Conservation (phyloP, 2,888 invertebrate species). For the Drosophila recens region DNA sequence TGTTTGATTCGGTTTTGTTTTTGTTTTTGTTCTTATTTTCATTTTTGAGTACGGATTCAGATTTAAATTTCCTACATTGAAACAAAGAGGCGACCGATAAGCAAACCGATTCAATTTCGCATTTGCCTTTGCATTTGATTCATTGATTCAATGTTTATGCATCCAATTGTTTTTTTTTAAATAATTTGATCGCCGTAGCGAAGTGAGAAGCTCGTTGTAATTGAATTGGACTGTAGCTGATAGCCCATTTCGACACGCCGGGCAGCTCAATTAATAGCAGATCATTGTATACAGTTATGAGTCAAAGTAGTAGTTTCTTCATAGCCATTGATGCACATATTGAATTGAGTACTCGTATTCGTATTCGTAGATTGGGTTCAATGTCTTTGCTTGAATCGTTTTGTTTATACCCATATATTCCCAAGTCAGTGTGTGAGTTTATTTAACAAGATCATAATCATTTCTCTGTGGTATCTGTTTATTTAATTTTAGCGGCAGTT, state of each 20-base stretch:
- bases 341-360: conserved; percentile 21
- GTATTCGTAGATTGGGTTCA: conserved; percentile 57
- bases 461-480: neutral
- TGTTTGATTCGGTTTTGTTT: conserved; percentile 17
- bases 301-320: conserved; percentile 5
- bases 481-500: conserved; percentile 21
- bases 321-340: conserved; percentile 29
- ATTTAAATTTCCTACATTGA: conserved; percentile 20
- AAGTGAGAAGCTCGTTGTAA: conserved; percentile 10
- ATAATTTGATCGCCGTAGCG: conserved; percentile 10
- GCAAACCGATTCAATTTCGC: conserved; percentile 16
- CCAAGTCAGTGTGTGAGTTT: conserved; percentile 1
- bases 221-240: conserved; percentile 12
- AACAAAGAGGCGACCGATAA: conserved; percentile 48
- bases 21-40: conserved; percentile 9
- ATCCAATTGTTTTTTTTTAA: conserved; percentile 8
- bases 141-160: conserved; percentile 11
- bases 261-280: conserved; percentile 56
- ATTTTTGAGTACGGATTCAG: conserved; percentile 27
- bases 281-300: conserved; percentile 19
- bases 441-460: conserved; percentile 2
- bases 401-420: conserved; percentile 25
- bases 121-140: conserved; percentile 27
- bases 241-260: conserved; percentile 10
- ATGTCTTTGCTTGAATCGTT: conserved; percentile 54